Conservation (phyloP, 1,140 invertebrate genomes). For the Drosophila baimaii region DNA sequence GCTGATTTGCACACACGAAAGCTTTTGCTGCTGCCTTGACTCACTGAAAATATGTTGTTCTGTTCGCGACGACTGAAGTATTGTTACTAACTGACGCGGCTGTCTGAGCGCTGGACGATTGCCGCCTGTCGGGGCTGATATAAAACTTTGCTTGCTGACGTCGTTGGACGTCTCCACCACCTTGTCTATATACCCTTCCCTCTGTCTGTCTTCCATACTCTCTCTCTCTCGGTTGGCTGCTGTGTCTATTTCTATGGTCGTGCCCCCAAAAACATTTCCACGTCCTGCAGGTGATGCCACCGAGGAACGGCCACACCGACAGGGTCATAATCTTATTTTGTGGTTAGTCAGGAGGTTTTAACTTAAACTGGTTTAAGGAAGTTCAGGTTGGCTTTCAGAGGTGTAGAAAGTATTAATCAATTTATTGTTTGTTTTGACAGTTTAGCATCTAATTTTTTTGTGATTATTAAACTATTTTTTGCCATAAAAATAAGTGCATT, state of each 20-base stretch:
- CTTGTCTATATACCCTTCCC: conserved; percentile 8
- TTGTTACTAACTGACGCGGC: conserved; percentile 69
- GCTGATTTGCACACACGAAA: conserved; percentile 55
- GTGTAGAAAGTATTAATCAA: background rate
- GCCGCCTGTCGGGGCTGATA: conserved; percentile 38
- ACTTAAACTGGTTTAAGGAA: background rate
- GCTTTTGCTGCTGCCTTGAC: conserved; percentile 34
- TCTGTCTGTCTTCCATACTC: background rate
- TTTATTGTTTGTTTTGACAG: conserved; percentile 8
- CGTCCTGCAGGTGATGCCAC: conserved; percentile 7
- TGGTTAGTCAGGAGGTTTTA: background rate
- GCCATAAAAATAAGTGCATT: no score
- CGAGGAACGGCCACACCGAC: conserved; percentile 20
- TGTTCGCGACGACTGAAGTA: conserved; percentile 70
- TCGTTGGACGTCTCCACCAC: conserved; percentile 8
- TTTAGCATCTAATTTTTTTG: background rate
- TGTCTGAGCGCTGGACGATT: conserved; percentile 45
- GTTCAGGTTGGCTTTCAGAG: background rate
- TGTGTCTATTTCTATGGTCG: conserved; percentile 43
- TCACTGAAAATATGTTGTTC: conserved; percentile 63
- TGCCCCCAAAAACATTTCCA: conserved; percentile 62
- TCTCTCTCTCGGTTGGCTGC: conserved; percentile 40
- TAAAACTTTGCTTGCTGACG: conserved; percentile 46
- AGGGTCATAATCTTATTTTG: background rate
- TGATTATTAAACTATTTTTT: background rate